Evolutionary conservation across 2,888 invertebrate genomes (phyloP), one percentile per base, ranked within the genome.

Genomic region (Ptycholaimellus sp.): DNA sequence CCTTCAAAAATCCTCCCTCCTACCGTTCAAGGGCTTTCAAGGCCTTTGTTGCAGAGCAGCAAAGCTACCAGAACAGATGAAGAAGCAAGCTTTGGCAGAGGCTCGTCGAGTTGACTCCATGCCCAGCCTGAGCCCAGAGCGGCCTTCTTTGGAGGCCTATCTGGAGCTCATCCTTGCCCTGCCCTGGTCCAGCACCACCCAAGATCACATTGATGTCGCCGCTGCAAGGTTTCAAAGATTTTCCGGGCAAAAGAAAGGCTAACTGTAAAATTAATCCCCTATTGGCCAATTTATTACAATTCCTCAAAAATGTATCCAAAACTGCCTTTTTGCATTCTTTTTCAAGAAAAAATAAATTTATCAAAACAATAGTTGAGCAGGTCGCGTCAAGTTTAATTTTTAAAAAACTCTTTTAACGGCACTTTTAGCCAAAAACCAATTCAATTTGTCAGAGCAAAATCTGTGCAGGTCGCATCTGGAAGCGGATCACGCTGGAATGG

Each of bases 401-500:
- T n/a, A n/a, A n/a, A n/a, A n/a, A n/a, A n/a, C n/a, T n/a, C n/a
- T n/a, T n/a, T n/a, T n/a, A n/a, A n/a, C n/a, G n/a, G n/a, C n/a
- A n/a, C n/a, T n/a, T n/a, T n/a, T n/a, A n/a, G n/a, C n/a, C n/a
- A n/a, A n/a, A n/a, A n/a, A n/a, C n/a, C n/a, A n/a, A n/a, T n/a
- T 18, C n/a, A 19, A 7, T 14, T 11, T 9, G 6, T 35, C 7
- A 20, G 4, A 29, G 13, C 6, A 36, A 4, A 5, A 3, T 14
- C 6, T 13, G 14, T 23, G 2, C 22, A 39, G 68, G 23, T 68
- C 73, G 44, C 77, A 87, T 46, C 67, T 93, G 2, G 81, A 93
- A 49, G 72, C 81, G 51, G 93, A 93, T 61, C 93, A 93, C 59
- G 93, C 90, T 57, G 93, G 93, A 44, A 85, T 93, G 87, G 83